Evolutionary conservation across 2,888 invertebrate species (phyloP).

Genomic region (Frankliniella fusca): DNA sequence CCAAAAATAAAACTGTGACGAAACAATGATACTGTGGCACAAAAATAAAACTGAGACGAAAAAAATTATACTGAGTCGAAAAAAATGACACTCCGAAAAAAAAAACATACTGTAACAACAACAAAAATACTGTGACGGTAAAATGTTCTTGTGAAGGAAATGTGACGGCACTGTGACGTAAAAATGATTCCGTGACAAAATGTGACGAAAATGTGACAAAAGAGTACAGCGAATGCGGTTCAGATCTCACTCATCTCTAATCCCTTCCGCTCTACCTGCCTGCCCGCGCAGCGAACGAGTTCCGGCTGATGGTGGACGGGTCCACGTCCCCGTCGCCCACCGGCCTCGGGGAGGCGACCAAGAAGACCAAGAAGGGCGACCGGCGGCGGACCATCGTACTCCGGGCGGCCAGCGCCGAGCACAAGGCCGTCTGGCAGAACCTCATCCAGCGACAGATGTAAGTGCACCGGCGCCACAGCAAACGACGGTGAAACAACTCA

Average conservation of each 20-base stretch:
- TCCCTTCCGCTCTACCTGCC: neutral
- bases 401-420: slow-evolving; percentile 74
- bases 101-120: too few relatives aligned
- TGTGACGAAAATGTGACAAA: too few relatives aligned
- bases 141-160: too few relatives aligned
- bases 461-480: slow-evolving; percentile 46
- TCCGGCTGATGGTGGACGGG: slow-evolving; percentile 64
- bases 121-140: too few relatives aligned
- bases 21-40: too few relatives aligned
- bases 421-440: slow-evolving; percentile 89
- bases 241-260: neutral
- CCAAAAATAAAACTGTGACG: too few relatives aligned
- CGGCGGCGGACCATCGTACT: slow-evolving; percentile 67
- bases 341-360: slow-evolving; percentile 59
- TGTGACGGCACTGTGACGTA: too few relatives aligned
- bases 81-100: too few relatives aligned
- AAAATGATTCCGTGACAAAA: too few relatives aligned
- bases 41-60: too few relatives aligned
- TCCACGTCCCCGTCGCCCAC: slow-evolving; percentile 55
- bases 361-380: slow-evolving; percentile 50
- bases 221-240: neutral
- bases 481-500: too few relatives aligned
- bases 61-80: too few relatives aligned
- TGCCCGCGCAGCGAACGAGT: slow-evolving; percentile 66
- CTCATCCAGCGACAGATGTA: slow-evolving; percentile 82